Evolutionary conservation across 1,140 invertebrate genomes (phyloP).

Genomic region (Drosophila tani): DNA sequence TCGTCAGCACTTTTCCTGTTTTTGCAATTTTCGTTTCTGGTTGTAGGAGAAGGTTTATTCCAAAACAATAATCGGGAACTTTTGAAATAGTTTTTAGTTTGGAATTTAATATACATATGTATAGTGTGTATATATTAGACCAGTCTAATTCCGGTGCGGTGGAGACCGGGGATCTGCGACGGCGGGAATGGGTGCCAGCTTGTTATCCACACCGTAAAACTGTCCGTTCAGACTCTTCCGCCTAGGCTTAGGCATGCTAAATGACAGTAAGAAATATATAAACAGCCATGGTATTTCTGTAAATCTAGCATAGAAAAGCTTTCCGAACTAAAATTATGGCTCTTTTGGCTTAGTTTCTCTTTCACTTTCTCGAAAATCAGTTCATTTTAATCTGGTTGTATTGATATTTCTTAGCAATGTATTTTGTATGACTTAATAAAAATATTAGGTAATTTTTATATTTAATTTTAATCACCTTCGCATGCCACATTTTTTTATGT

Average conservation of each 20-base stretch:
- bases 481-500: too few relatives aligned
- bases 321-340: too few relatives aligned
- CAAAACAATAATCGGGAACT: not conserved
- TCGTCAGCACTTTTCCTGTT: not conserved
- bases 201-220: conserved; percentile 72
- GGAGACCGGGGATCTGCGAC: conserved; percentile 43
- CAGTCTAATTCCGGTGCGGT: not conserved
- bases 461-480: too few relatives aligned
- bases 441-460: too few relatives aligned
- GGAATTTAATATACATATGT: not conserved
- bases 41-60: not conserved
- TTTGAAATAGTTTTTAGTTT: not conserved
- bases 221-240: conserved; percentile 66
- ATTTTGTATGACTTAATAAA: too few relatives aligned
- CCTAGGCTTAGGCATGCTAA: conserved; percentile 62
- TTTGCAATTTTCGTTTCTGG: not conserved
- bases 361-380: too few relatives aligned
- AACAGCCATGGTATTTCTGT: not conserved
- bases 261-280: not conserved
- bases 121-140: not conserved
- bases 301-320: too few relatives aligned
- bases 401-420: too few relatives aligned
- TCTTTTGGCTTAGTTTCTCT: too few relatives aligned
- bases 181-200: conserved; percentile 65
- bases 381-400: too few relatives aligned